These are phyloP conservation scores for Urocyon cinereoargenteus DNA, from an alignment of 2,797 vertebrate genomes.

Conservation along the genomic window DNA sequence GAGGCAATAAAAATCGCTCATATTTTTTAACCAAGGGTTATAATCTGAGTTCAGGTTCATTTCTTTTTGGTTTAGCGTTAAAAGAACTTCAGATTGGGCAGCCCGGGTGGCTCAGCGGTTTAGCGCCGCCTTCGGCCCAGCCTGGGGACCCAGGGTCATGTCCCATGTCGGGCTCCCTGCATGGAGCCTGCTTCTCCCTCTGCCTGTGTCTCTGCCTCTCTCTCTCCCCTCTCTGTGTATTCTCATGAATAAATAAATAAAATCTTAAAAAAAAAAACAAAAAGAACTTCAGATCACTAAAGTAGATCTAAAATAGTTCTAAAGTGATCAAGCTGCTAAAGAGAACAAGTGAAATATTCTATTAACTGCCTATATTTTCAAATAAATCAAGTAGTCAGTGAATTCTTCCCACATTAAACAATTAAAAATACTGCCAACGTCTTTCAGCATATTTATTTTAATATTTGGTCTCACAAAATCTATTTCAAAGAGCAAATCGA, in stretches of 20 bases:
- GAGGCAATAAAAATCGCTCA: not conserved
- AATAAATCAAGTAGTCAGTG: not conserved
- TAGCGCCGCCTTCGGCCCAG: no score
- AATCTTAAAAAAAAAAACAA: no score
- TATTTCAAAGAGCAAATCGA: conserved; percentile 48
- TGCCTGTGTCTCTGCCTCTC: no score
- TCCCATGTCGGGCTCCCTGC: no score
- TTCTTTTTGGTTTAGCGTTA: conserved; percentile 22
- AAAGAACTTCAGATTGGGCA: not conserved
- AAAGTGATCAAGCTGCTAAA: not conserved
- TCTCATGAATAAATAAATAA: no score
- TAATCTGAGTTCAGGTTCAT: not conserved
- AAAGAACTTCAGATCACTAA: not conserved
- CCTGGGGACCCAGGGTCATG: no score
- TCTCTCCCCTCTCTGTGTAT: no score
- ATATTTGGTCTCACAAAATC: conserved; percentile 30
- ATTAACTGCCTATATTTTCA: conserved; percentile 25
- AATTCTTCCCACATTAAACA: conserved; percentile 55
- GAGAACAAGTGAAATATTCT: conserved; percentile 51
- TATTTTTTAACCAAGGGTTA: conserved; percentile 20
- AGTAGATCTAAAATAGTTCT: not conserved
- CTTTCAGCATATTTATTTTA: conserved; percentile 30
- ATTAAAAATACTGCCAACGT: not conserved
- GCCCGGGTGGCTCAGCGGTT: no score
- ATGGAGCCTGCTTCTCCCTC: no score